phyloP scores from a whole-genome alignment of 2,113 vertebrate genomes.

The Semicossyphus pulcher region DNA sequence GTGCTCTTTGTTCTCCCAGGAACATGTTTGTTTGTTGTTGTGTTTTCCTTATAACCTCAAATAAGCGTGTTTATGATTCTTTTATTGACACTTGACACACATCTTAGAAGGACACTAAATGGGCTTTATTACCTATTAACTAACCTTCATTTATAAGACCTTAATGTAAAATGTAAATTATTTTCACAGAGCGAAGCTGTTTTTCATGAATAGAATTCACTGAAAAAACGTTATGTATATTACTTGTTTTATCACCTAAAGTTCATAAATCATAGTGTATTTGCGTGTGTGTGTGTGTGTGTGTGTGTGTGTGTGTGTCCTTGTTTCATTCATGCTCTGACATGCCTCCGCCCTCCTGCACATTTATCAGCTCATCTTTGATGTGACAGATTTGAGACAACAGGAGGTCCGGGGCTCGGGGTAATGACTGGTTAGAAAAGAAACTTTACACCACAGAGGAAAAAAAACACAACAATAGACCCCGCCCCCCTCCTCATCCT shows the following conservation, averaged over 20 bases:
- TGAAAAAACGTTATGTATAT: background rate
- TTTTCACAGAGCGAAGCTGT: too few species aligned
- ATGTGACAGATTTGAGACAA: slow-evolving; percentile 43
- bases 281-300: background rate
- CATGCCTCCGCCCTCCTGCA: slow-evolving; percentile 31
- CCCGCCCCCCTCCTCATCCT: slow-evolving; percentile 55
- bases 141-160: too few species aligned
- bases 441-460: slow-evolving; percentile 67
- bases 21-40: too few species aligned
- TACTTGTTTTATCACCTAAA: background rate
- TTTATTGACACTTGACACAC: too few species aligned
- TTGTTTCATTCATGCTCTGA: slow-evolving; percentile 46
- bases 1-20: too few species aligned
- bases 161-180: too few species aligned
- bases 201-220: too few species aligned
- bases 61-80: too few species aligned
- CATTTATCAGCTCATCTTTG: slow-evolving; percentile 59
- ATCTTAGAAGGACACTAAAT: too few species aligned
- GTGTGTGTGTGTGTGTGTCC: background rate
- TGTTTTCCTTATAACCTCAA: too few species aligned
- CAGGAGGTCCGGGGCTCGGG: slow-evolving; percentile 20
- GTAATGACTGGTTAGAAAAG: slow-evolving; percentile 60
- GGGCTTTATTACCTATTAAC: too few species aligned
- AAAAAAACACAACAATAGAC: slow-evolving; percentile 44
- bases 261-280: background rate